A percentile compares a stretch with the other conserved stretches of the same genome.
phyloP scores from a whole-genome alignment of 2,797 vertebrate species.

The Gephyroberyx darwinii region DNA sequence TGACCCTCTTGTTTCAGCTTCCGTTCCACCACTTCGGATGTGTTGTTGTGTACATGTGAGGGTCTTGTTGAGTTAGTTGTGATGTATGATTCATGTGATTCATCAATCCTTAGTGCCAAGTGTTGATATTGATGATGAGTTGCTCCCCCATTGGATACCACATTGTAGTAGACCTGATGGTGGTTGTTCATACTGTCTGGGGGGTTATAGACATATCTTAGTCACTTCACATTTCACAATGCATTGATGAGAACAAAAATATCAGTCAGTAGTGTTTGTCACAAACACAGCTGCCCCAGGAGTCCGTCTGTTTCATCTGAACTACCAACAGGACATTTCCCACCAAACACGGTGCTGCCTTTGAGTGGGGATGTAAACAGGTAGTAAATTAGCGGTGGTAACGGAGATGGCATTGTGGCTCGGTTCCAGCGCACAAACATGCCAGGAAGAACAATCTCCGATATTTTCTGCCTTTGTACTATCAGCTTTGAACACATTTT shows the following conservation, averaged over 20 bases:
- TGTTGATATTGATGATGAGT: conserved; percentile 38
- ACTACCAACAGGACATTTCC: conserved; percentile 58
- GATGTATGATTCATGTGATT: background rate
- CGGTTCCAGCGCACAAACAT: conserved; percentile 37
- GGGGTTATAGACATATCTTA: conserved; percentile 14
- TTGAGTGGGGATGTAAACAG: conserved; percentile 67
- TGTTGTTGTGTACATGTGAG: conserved; percentile 13
- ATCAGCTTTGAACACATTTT: conserved; percentile 25
- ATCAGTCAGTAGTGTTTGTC: background rate
- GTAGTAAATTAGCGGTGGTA: conserved; percentile 58
- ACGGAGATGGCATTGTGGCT: conserved; percentile 57
- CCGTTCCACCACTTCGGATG: conserved; percentile 14
- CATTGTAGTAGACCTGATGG: background rate
- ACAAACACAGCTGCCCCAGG: conserved; percentile 1
- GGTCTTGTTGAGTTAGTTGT: conserved; percentile 1
- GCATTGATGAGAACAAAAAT: background rate
- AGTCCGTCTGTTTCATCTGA: conserved; percentile 45
- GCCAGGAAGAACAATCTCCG: conserved; percentile 46
- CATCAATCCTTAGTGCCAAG: conserved; percentile 29
- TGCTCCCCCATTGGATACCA: conserved; percentile 4
- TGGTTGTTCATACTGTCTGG: background rate
- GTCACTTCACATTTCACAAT: conserved; percentile 4
- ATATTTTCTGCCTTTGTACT: conserved; percentile 49
- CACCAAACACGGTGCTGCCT: conserved; percentile 19
- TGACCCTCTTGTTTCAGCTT: conserved; percentile 33